A percentile compares a stretch with the other conserved stretches of the same genome.
These are phyloP conservation scores for Rhimphoctona megacephalus DNA, from an alignment of 2,888 invertebrate species.

Conservation along the genomic window DNA sequence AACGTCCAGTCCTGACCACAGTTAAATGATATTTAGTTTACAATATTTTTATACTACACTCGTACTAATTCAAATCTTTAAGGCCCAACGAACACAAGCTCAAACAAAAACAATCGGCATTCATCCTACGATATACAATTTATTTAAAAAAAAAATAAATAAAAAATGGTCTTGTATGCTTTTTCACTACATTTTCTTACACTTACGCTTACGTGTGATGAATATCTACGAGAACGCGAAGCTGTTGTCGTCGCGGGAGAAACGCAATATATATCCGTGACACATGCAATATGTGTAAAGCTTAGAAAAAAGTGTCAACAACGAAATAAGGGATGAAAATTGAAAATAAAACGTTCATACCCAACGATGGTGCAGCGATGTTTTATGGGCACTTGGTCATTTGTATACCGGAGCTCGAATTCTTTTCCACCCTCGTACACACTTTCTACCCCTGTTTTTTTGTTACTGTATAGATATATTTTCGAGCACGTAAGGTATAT, in stretches of 20 bases:
- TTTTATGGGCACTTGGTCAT: slow-evolving; percentile 45
- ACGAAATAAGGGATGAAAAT: slow-evolving; percentile 21
- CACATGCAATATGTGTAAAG: not conserved
- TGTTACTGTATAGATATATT: not conserved
- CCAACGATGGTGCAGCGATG: slow-evolving; percentile 26
- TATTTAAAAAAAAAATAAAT: no score
- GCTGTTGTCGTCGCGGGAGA: slow-evolving; percentile 7
- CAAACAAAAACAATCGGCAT: no score
- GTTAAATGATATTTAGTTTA: no score
- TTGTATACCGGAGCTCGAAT: not conserved
- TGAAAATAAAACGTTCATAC: slow-evolving; percentile 12
- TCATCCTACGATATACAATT: no score
- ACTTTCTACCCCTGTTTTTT: not conserved
- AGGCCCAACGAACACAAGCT: no score
- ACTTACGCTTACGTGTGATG: not conserved
- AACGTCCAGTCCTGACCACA: not conserved
- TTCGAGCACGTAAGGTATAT: slow-evolving; percentile 9
- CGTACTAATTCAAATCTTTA: no score
- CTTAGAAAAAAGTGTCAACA: slow-evolving; percentile 21
- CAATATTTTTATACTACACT: no score
- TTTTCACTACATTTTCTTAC: not conserved
- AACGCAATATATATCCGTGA: not conserved
- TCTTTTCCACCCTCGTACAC: not conserved
- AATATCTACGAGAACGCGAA: not conserved
- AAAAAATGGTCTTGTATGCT: not conserved